phyloP scores from a whole-genome alignment of 2,113 vertebrate species.

The Orientallactaga bullata region DNA sequence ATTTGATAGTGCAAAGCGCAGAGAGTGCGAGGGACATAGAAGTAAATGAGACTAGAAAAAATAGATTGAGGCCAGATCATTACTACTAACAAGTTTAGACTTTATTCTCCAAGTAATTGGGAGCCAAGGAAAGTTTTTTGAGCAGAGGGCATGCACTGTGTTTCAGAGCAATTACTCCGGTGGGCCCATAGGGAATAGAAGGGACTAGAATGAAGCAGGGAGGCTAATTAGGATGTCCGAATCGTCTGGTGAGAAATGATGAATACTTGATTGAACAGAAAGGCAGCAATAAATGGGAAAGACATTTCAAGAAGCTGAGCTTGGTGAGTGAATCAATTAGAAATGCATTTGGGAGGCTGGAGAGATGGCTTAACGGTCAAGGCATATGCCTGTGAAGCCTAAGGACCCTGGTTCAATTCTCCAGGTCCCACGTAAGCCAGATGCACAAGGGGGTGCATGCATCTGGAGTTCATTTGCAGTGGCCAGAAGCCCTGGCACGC shows the following conservation, averaged over 20 bases:
- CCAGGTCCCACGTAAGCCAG: no score
- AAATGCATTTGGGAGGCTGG: conserved; percentile 57
- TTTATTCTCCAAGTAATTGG: conserved; percentile 62
- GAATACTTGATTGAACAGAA: conserved; percentile 53
- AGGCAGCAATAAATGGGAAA: conserved; percentile 57
- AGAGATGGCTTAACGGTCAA: no score
- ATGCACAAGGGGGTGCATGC: no score
- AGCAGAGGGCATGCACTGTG: conserved; percentile 41
- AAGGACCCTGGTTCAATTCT: no score
- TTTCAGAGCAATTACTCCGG: conserved; percentile 71
- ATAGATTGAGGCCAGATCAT: conserved; percentile 58
- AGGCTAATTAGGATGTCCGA: conserved; percentile 70
- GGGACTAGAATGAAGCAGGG: conserved; percentile 46
- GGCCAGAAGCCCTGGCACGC: no score
- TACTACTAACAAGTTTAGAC: conserved; percentile 61
- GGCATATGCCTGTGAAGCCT: no score
- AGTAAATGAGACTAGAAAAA: conserved; percentile 55
- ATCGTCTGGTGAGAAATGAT: conserved; percentile 63
- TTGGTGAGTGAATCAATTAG: conserved; percentile 52
- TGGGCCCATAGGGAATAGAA: conserved; percentile 22
- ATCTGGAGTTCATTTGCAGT: no score
- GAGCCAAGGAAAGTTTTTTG: conserved; percentile 52
- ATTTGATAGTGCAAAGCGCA: neutral
- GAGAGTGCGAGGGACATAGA: neutral
- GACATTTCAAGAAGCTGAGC: conserved; percentile 43